Percentiles rank a stretch among this genome's conserved stretches.
Conservation (phyloP, 1,140 invertebrate species). For the Aphelinus atriplicis region DNA sequence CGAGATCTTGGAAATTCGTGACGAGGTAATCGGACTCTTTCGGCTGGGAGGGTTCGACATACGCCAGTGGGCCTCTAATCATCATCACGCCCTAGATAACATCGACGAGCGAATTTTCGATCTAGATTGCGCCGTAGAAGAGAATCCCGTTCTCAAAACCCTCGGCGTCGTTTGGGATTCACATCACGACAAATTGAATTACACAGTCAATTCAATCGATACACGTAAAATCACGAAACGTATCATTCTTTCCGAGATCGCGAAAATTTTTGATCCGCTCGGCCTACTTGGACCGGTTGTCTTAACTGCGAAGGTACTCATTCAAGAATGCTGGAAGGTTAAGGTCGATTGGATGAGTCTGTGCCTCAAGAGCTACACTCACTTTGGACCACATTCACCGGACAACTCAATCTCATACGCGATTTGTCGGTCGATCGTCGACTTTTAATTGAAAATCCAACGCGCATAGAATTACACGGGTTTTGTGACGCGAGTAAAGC, state of each 20-base stretch:
- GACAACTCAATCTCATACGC: neutral
- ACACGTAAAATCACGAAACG: neutral
- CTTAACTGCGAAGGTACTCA: constrained; percentile 1
- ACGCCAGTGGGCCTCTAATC: constrained; percentile 35
- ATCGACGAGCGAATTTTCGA: neutral
- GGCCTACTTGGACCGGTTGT: neutral
- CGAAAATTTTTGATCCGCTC: constrained; percentile 1
- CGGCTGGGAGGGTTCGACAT: constrained; percentile 27
- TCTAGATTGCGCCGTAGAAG: neutral
- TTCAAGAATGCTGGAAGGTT: constrained; percentile 9
- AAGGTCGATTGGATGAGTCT: constrained; percentile 17
- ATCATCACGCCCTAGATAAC: constrained; percentile 18
- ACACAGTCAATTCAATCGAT: too few species aligned
- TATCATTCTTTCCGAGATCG: neutral
- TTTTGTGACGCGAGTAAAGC: constrained; percentile 26
- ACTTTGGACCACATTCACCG: constrained; percentile 2
- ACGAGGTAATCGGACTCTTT: constrained; percentile 24
- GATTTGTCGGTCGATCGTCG: neutral
- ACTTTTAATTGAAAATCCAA: neutral
- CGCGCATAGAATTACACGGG: constrained; percentile 9
- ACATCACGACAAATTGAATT: neutral
- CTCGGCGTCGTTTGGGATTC: neutral
- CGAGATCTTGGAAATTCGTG: constrained; percentile 14
- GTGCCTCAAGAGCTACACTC: neutral
- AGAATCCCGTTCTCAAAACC: neutral